Base-by-base conservation (phyloP, 2,797 vertebrate species). In the Squalus acanthias region DNA sequence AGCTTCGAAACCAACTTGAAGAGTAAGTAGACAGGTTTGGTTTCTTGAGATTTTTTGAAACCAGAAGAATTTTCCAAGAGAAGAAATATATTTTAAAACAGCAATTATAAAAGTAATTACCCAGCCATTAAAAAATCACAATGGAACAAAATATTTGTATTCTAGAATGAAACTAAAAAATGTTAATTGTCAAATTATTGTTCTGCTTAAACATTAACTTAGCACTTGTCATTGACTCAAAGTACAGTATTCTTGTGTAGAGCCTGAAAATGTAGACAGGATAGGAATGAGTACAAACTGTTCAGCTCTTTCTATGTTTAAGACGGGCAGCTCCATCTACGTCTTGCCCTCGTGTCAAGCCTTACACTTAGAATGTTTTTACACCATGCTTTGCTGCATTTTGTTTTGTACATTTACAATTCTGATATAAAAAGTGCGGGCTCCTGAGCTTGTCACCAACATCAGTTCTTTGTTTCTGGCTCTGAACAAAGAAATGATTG, bases 1-100 rank as follows among this genome's bases (percentile, higher is more conserved):
- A 99, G 74, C 98, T 99, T 91, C 98, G 98, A 96, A 98, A 97
- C 96, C 98, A 98, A 96, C 97, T 99, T 33, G 99, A 99, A 96
- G 99, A 99, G 99, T 99, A 97, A 99, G 99, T 98, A 3, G 70
- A 53, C 46, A 22, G 29, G 12, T 39, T 96, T 67, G 79, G 24
- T 57, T 82, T 20, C 17, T 22, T n/a, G 46, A 95, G 29, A 17
- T 3, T 1, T 17, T 46, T 85, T 85, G 82, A 50, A 50, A 85
- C 17, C 6, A 2, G 20, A 50, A 50, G 20, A 26, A 53, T 29
- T 67, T 96, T 72, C 67, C 1, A 9, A 8, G 1, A 39, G 26
- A 91, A 33, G 12, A 33, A 63, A 60, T 57, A 29, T 53, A 89
- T 89, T 13, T 57, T 89, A 26, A 57, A 20, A 57, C 29, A 63